Evolutionary conservation across 2,113 vertebrate genomes (phyloP).

Genomic region (Pelodiscus sinensis): DNA sequence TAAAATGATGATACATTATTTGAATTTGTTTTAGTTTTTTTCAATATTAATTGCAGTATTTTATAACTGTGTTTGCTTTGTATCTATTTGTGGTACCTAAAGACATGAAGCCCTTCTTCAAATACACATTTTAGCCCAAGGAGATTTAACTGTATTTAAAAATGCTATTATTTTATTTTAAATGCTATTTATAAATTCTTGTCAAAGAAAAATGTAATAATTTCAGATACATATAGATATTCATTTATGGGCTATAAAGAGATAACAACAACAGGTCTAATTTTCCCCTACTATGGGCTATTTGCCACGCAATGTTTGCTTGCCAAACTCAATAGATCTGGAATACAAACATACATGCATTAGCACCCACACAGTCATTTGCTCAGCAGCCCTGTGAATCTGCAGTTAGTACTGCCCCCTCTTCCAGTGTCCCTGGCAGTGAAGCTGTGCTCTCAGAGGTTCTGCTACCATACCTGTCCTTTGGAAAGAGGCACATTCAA

Average conservation of each 20-base stretch:
- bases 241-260: background rate
- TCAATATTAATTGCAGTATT: background rate
- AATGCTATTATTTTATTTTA: background rate
- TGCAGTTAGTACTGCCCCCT: background rate
- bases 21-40: background rate
- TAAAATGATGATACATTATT: background rate
- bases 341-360: background rate
- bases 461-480: background rate
- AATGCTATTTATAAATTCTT: background rate
- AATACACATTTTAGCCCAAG: background rate
- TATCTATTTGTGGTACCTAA: background rate
- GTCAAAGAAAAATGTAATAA: background rate
- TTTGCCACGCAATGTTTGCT: background rate
- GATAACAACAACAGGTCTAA: background rate
- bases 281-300: background rate
- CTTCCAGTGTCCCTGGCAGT: background rate
- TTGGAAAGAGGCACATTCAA: background rate
- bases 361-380: background rate
- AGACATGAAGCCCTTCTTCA: background rate
- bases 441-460: background rate
- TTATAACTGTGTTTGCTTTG: background rate
- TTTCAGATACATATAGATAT: background rate
- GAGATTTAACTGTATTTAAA: background rate
- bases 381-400: background rate
- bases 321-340: background rate